Evolutionary conservation across 2,113 vertebrate species (phyloP), one percentile per base, ranked within the genome.

Genomic region (Hemiscyllium ocellatum): DNA sequence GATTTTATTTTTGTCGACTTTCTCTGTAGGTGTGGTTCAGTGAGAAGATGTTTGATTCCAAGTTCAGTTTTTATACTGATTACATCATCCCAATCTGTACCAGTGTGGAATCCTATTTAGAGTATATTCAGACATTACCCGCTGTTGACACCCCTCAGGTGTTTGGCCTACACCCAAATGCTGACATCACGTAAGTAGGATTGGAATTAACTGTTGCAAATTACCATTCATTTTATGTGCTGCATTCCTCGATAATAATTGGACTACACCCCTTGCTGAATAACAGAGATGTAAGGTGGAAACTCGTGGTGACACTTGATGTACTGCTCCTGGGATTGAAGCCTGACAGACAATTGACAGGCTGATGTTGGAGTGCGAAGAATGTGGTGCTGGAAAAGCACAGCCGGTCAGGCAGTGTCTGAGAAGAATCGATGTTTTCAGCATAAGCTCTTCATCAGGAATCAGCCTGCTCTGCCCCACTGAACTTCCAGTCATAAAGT

Each of bases 131-230:
- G 96, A 97, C 97, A 20, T 96, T 98, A 89, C 98, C 98, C 66
- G 96, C 96, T 19, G 95, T 97, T 80, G 98, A 98, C 95, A 98
- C 96, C 95, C 98, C 98, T 0, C 90, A 96, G 50, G 98, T 98
- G 96, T 98, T 98, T 96, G 98, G 98, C 94, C 97, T 98, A 33
- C 98, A 98, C 96, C 97, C 97, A 68, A 98, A 98, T 33, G 98
- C 98, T 17, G 97, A 98, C 96, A 98, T 98, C 96, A 98, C 96
- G 97, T 98, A 96, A 97, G 98, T 97, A 70, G 17, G 33, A 26
- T 69, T 12, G 22, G 47, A 47, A 42, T 95, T 95, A 50, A 91
- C 20, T n/a, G 29, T 65, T 65, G 8, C 33, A 22, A 4, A 61
- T 26, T 12, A 91, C 37, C 24, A 52, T 0, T 33, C 56, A 4